phyloP scores from a whole-genome alignment of 1,140 invertebrate species.

The Hycleus phaleratus region DNA sequence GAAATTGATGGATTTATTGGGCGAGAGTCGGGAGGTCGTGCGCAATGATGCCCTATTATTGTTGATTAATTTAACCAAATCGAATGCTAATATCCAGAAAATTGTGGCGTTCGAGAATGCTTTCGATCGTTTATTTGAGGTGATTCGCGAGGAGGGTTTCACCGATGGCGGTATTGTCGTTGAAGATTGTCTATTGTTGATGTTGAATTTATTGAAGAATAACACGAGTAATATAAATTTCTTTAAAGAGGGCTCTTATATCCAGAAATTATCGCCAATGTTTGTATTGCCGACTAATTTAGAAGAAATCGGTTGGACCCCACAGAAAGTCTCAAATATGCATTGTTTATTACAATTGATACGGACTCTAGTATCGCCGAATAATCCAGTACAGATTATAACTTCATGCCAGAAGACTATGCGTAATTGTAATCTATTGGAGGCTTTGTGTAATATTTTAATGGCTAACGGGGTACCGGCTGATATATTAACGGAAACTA shows the following conservation, averaged over 20 bases:
- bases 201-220: conserved; percentile 89
- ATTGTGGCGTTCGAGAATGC: conserved; percentile 99
- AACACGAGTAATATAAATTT: conserved; percentile 98
- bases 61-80: conserved; percentile 89
- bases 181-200: conserved; percentile 93
- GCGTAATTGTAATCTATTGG: conserved; percentile 71
- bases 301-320: conserved; percentile 77
- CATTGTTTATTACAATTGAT: conserved; percentile 87
- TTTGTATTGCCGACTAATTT: conserved; percentile 65
- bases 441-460: conserved; percentile 80
- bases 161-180: conserved; percentile 96
- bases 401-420: conserved; percentile 83
- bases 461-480: conserved; percentile 96
- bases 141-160: conserved; percentile 86
- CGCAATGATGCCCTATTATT: conserved; percentile 91
- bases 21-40: conserved; percentile 91
- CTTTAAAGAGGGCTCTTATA: conserved; percentile 95
- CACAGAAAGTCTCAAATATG: conserved; percentile 92
- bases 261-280: conserved; percentile 82
- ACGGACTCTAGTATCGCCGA: conserved; percentile 50
- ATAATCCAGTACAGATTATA: conserved; percentile 46
- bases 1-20: conserved; percentile 92
- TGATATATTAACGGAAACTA: conserved; percentile 92
- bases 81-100: conserved; percentile 98
- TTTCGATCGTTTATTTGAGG: conserved; percentile 91